These are phyloP conservation scores for Orchesella flavescens DNA, from an alignment of 2,888 invertebrate genomes.

Conservation along the genomic window DNA sequence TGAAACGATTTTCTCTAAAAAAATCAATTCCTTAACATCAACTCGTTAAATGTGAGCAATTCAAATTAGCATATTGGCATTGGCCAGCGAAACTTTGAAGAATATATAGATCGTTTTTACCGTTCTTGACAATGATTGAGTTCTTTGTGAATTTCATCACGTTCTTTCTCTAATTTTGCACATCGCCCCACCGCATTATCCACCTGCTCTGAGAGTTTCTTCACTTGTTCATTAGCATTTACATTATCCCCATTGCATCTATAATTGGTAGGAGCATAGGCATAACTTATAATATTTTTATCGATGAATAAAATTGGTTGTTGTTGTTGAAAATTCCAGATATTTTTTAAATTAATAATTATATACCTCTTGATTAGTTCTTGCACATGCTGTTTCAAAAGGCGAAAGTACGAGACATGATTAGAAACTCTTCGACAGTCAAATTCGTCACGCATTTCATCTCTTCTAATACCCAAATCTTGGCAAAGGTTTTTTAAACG, in stretches of 20 bases:
- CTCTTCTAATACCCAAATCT: constrained; percentile 21
- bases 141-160: constrained; percentile 29
- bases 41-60: too few relatives aligned
- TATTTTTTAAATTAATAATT: too few relatives aligned
- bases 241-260: constrained; percentile 15
- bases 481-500: constrained; percentile 25
- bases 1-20: constrained; percentile 19
- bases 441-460: neutral
- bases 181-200: constrained; percentile 58
- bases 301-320: too few relatives aligned
- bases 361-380: constrained; percentile 10
- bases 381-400: constrained; percentile 4
- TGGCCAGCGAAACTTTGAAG: too few relatives aligned
- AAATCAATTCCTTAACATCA: constrained; percentile 10
- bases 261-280: too few relatives aligned
- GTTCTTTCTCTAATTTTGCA: constrained; percentile 60
- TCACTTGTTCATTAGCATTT: constrained; percentile 7
- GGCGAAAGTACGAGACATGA: neutral
- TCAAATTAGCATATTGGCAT: too few relatives aligned
- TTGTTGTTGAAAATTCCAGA: too few relatives aligned
- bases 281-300: too few relatives aligned
- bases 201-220: constrained; percentile 51
- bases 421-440: neutral
- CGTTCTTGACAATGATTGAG: constrained; percentile 21
- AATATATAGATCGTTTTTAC: neutral